Conservation (phyloP, 2,113 vertebrate species). For the Cyrtonyx montezumae region DNA sequence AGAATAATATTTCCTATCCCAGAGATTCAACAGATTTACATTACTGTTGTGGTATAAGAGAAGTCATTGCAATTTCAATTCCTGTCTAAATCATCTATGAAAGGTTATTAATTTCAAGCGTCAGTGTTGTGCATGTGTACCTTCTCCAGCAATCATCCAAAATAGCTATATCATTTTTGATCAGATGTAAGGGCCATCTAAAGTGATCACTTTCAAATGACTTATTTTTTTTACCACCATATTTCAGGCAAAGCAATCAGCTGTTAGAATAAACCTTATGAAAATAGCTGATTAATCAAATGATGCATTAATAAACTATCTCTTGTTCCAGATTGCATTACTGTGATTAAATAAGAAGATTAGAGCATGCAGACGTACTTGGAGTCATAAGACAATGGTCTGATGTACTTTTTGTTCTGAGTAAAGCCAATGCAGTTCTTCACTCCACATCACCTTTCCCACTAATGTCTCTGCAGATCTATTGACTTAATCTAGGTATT, state of each 20-base stretch:
- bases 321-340: not conserved
- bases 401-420: not conserved
- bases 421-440: not conserved
- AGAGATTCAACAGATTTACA: not conserved
- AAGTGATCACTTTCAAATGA: not conserved
- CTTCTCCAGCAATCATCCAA: not conserved
- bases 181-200: not conserved
- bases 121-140: not conserved
- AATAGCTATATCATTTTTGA: not conserved
- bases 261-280: not conserved
- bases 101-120: not conserved
- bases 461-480: not conserved
- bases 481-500: not conserved
- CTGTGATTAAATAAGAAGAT: not conserved
- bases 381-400: not conserved
- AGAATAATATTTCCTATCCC: not conserved
- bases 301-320: no score
- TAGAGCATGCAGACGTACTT: not conserved
- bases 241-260: not conserved
- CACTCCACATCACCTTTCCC: rapidly evolving
- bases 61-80: not conserved
- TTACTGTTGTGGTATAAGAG: not conserved
- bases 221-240: not conserved
- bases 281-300: no score
- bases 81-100: not conserved